Base-by-base conservation (phyloP, 2,888 invertebrate genomes). In the Herminia tarsipennalis region DNA sequence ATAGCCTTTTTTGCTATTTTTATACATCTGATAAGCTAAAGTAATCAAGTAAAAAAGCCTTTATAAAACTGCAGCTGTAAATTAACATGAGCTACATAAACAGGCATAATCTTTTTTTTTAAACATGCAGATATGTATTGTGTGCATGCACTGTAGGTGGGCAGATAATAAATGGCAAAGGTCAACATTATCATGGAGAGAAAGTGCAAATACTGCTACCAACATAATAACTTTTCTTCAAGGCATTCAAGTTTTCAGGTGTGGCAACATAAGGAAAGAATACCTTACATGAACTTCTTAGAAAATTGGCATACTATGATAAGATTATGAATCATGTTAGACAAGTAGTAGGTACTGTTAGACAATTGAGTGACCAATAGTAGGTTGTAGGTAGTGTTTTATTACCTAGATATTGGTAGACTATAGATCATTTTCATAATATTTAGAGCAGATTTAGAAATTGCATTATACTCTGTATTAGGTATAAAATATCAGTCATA, bases 101-200 rank as follows among this genome's bases (percentile, higher is more conserved):
- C 20, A 17, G 4, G 5, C 3, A 13, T 39, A 1, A n/a, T 5
- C 1, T 8, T 12, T 57, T 60, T 60, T 60, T 50, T 52, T 45
- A 42, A 59, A 57, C 46, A 56, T 46, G 34, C 27, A 46, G 35
- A 48, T 43, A 41, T 18, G 10, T 3, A n/a, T n/a, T n/a, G 16
- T 30, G n/a, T 57, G 12, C 36, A 51, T 54, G 45, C 53, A 44
- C 30, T 58, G 56, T 70, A 73, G 69, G 68, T 74, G 63, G 51
- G 57, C 45, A 60, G 74, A 75, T 75, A 73, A 57, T 62, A 69
- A 50, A 57, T 66, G 64, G 57, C 62, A 70, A 57, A 74, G 73
- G 75, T 72, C 70, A 73, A 42, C 43, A 51, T 41, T 72, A 73
- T 71, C 71, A 66, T 46, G 66, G 41, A 59, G 70, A 63, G 73